A percentile compares a stretch with the other conserved stretches of the same genome.
phyloP scores from a whole-genome alignment of 2,888 invertebrate species.

The Blastobasis adustella region DNA sequence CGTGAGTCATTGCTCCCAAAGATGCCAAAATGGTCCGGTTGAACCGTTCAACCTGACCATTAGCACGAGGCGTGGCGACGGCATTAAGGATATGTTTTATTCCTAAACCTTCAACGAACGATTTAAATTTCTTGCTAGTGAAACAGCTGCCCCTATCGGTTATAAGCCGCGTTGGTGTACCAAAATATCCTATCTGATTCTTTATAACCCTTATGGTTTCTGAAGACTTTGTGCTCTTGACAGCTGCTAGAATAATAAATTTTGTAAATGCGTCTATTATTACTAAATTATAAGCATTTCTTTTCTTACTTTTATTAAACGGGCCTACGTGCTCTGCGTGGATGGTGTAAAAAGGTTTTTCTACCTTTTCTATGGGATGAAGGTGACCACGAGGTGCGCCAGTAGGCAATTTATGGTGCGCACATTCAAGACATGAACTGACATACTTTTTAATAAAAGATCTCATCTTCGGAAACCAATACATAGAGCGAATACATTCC shows the following conservation, averaged over 20 bases:
- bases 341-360: conserved; percentile 4
- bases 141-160: conserved; percentile 12
- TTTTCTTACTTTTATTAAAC: conserved; percentile 7
- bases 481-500: conserved; percentile 7
- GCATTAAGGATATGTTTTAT: conserved; percentile 16
- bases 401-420: conserved; percentile 3
- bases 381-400: conserved; percentile 3
- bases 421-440: conserved; percentile 5
- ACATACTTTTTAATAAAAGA: conserved; percentile 9
- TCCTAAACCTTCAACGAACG: conserved; percentile 2
- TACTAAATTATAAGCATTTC: conserved; percentile 11
- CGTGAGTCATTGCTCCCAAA: conserved; percentile 7
- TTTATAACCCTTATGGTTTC: conserved; percentile 3
- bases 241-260: conserved; percentile 5
- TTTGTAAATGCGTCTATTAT: conserved; percentile 12
- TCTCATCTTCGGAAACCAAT: conserved; percentile 1
- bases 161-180: conserved; percentile 8
- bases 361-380: conserved; percentile 6
- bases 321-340: conserved; percentile 12
- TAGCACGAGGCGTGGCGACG: conserved; percentile 18
- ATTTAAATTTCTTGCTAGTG: conserved; percentile 9
- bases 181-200: conserved; percentile 7
- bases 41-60: conserved; percentile 17
- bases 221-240: conserved; percentile 6
- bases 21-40: conserved; percentile 15